phyloP scores from a whole-genome alignment of 2,888 invertebrate species.

The Mystacides longicornis region DNA sequence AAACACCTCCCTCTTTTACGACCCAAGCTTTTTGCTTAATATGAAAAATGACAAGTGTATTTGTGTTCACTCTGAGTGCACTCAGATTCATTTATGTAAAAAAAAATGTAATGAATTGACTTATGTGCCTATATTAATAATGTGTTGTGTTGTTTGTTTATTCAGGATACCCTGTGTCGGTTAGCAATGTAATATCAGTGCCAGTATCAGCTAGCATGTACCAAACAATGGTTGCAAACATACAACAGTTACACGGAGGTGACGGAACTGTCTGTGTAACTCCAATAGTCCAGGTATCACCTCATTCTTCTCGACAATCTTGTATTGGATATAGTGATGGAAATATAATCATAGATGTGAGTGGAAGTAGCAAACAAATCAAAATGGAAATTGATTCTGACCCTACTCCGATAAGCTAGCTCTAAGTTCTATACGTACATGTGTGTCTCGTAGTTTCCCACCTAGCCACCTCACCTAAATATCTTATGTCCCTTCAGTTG shows the following conservation, averaged over 20 bases:
- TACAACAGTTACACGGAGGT: slow-evolving; percentile 66
- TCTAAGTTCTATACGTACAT: not conserved
- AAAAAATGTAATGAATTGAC: not conserved
- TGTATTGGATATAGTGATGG: slow-evolving; percentile 19
- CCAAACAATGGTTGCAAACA: slow-evolving; percentile 90
- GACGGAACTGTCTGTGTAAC: slow-evolving; percentile 79
- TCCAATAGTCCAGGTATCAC: slow-evolving; percentile 73
- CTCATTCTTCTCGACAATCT: slow-evolving; percentile 14
- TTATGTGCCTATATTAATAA: not conserved
- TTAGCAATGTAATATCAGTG: slow-evolving; percentile 91
- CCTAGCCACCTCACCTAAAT: too few species aligned
- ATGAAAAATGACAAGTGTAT: not conserved
- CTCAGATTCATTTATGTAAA: too few species aligned
- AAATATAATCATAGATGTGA: slow-evolving; percentile 20
- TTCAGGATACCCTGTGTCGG: slow-evolving; percentile 72
- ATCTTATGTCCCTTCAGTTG: too few species aligned
- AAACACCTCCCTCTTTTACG: too few species aligned
- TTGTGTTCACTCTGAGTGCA: too few species aligned
- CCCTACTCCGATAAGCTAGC: slow-evolving; percentile 14
- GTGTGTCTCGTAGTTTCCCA: too few species aligned
- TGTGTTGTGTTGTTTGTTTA: slow-evolving; percentile 28
- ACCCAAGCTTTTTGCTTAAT: too few species aligned
- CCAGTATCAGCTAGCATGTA: slow-evolving; percentile 94
- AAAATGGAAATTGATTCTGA: slow-evolving; percentile 20
- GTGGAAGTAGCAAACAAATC: slow-evolving; percentile 18